phyloP scores from a whole-genome alignment of 2,113 vertebrate species.

The Rhabdornis inornatus region DNA sequence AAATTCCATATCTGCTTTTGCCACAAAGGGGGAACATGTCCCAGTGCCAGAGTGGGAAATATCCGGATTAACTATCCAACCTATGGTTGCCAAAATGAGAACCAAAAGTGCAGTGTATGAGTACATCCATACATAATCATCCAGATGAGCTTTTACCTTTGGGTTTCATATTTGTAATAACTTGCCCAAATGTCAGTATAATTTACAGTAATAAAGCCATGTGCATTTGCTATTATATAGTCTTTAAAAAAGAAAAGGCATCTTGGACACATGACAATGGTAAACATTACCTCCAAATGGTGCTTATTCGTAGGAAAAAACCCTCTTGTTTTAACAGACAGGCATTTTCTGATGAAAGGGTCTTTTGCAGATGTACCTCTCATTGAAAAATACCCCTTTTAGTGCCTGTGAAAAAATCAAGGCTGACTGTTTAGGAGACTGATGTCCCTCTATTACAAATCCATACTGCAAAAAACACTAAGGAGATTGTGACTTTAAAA shows the following conservation, averaged over 20 bases:
- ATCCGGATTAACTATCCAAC: not conserved
- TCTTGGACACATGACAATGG: not conserved
- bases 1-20: constrained; percentile 32
- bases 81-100: not conserved
- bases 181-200: not conserved
- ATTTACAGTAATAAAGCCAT: constrained; percentile 6
- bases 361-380: not conserved
- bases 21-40: not conserved
- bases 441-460: not conserved
- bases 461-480: not conserved
- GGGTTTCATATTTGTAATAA: not conserved
- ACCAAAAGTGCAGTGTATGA: not conserved
- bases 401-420: not conserved
- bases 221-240: not conserved
- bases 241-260: not conserved
- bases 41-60: constrained; percentile 4
- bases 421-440: not conserved
- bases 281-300: constrained; percentile 18
- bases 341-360: not conserved
- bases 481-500: constrained; percentile 16
- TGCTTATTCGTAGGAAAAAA: not conserved
- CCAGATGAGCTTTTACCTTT: not conserved
- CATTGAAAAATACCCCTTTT: not conserved
- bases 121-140: not conserved
- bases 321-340: not conserved